A percentile compares a stretch with the other conserved stretches of the same genome.
phyloP scores from a whole-genome alignment of 2,113 vertebrate species.

The Cyprinodon brontotheroides region DNA sequence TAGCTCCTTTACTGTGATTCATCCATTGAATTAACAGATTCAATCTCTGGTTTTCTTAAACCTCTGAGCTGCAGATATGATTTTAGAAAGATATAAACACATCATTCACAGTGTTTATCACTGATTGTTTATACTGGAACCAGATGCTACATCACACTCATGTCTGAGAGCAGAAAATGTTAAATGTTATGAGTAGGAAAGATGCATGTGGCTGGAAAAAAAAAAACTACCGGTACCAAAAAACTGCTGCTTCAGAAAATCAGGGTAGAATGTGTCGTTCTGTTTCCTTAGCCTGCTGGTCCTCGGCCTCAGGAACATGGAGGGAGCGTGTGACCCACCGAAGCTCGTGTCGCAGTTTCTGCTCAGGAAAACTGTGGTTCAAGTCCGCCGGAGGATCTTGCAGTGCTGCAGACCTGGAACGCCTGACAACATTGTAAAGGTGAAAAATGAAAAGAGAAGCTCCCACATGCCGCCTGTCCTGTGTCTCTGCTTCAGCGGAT shows the following conservation, averaged over 20 bases:
- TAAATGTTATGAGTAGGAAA: too few relatives aligned
- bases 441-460: background rate
- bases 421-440: conserved; percentile 65
- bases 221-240: too few relatives aligned
- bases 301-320: conserved; percentile 90
- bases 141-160: too few relatives aligned
- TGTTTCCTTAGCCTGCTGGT: conserved; percentile 83
- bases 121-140: too few relatives aligned
- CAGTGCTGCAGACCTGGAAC: conserved; percentile 71
- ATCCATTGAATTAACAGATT: background rate
- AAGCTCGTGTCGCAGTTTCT: conserved; percentile 91
- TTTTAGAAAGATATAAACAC: background rate
- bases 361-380: conserved; percentile 85
- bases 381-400: conserved; percentile 85
- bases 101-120: background rate
- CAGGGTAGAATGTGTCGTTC: background rate
- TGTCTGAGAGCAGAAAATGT: too few relatives aligned
- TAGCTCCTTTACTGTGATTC: background rate
- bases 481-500: background rate
- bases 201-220: too few relatives aligned
- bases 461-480: background rate
- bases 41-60: background rate
- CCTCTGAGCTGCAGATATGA: background rate
- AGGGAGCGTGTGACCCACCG: conserved; percentile 81
- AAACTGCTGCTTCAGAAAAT: background rate